phyloP scores from a whole-genome alignment of 2,888 invertebrate genomes.

The Desoria tigrina region DNA sequence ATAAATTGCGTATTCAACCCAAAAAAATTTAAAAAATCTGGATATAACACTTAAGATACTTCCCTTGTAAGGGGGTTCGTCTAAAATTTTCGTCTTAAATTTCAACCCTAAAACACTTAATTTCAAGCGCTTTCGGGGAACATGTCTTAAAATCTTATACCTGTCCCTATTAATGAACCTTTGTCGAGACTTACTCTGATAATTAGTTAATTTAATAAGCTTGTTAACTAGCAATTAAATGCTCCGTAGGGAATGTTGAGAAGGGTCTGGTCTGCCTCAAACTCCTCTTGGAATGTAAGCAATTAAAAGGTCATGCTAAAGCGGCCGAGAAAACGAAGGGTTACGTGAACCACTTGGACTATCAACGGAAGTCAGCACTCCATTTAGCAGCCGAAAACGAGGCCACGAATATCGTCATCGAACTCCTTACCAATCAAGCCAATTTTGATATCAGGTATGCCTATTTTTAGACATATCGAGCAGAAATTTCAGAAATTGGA shows the following conservation, averaged over 20 bases:
- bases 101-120: too few species aligned
- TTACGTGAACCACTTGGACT: slow-evolving; percentile 36
- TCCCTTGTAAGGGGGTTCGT: too few species aligned
- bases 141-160: neutral
- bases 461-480: slow-evolving; percentile 1
- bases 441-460: slow-evolving; percentile 2
- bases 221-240: neutral
- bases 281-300: slow-evolving; percentile 33
- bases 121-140: neutral
- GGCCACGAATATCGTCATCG: slow-evolving; percentile 39
- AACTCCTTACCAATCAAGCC: slow-evolving; percentile 34
- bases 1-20: too few species aligned
- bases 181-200: too few species aligned
- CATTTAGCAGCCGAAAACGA: slow-evolving; percentile 44
- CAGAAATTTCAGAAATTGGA: too few species aligned
- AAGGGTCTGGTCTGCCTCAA: slow-evolving; percentile 37
- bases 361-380: slow-evolving; percentile 34
- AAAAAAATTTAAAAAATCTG: too few species aligned
- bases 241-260: slow-evolving; percentile 36
- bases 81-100: too few species aligned
- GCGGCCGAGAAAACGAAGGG: slow-evolving; percentile 32
- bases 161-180: neutral
- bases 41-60: too few species aligned
- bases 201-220: too few species aligned
- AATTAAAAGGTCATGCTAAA: slow-evolving; percentile 19